Evolutionary conservation across 2,113 vertebrate genomes (phyloP), one percentile per base, ranked within the genome.

Genomic region (human (Homo sapiens)): DNA sequence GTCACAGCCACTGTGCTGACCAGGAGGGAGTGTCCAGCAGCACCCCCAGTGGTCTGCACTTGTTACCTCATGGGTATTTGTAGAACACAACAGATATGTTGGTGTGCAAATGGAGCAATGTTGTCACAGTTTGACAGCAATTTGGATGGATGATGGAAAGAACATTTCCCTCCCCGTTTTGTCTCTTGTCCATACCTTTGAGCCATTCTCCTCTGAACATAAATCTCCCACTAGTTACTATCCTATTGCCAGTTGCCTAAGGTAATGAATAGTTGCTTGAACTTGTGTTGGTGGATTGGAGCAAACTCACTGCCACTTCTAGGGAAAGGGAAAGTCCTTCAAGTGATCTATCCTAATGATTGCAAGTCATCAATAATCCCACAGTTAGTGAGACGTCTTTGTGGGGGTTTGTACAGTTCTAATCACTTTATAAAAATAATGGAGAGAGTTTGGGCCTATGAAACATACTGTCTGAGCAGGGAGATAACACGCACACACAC

Each of bases 1-100:
- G 59, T 45, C 40, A 12, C 3, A 12, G 1, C 22, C 22, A 1
- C 35, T 16, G 16, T 4, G 4, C 6, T 11, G 35, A 48, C 10
- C 3, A 2, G 5, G 3, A 35, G n/a, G n/a, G 27, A 12, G 72
- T 43, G 22, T 12, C 35, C 13, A 50, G 38, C 30, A 66, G n/a
- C 23, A 27, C 4, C 25, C 8, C 11, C 5, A 4, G 32, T 48
- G 45, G 6, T 81, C 64, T 23, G 17, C 23, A 76, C 22, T 35
- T 13, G 20, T 3, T 61, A 22, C 30, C 17, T 35, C 25, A 50
- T 10, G 45, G 16, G 22, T 27, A 23, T 52, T 43, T 23, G 14
- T 57, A 43, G 23, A 89, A 72, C 40, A 72, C 16, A 11, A 38
- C 55, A 43, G 40, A 59, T 35, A 23, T 22, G 13, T 48, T 11